phyloP scores from a whole-genome alignment of 2,797 vertebrate genomes.

The Nyctalus aviator region DNA sequence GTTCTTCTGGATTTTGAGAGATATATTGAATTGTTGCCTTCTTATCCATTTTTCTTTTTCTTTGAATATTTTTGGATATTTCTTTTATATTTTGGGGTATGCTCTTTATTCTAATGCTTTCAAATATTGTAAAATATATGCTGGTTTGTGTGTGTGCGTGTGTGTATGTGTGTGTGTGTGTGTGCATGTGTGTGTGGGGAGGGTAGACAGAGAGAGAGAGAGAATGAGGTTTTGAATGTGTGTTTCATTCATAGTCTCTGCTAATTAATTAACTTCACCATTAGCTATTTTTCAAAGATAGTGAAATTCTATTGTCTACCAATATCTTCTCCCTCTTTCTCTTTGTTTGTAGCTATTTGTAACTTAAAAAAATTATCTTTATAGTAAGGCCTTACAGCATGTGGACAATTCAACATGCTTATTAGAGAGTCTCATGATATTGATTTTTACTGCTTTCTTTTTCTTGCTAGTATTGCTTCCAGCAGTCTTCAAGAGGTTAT shows the following conservation, averaged over 20 bases:
- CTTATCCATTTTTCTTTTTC: not conserved
- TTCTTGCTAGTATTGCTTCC: not conserved
- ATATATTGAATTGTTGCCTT: not conserved
- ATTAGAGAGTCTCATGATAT: not conserved
- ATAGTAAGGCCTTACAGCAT: not conserved
- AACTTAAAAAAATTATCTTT: not conserved
- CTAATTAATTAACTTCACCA: not conserved
- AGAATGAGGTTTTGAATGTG: not conserved
- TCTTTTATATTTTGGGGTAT: not conserved
- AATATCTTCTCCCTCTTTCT: not conserved
- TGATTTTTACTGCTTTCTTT: not conserved
- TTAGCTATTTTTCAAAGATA: not conserved
- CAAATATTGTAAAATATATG: not conserved
- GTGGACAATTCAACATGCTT: not conserved
- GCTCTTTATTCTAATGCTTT: not conserved
- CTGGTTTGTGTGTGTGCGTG: not conserved
- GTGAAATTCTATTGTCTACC: not conserved
- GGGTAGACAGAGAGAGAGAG: no score
- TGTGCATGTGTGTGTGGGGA: not conserved
- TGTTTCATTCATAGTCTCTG: not conserved
- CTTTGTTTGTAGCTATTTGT: not conserved
- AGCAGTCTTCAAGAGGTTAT: conserved; percentile 1
- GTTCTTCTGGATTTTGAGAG: not conserved
- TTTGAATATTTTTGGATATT: not conserved
- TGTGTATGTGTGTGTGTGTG: not conserved